Conservation (phyloP, 2,888 invertebrate genomes). For the Leptinotarsa peninsularis region DNA sequence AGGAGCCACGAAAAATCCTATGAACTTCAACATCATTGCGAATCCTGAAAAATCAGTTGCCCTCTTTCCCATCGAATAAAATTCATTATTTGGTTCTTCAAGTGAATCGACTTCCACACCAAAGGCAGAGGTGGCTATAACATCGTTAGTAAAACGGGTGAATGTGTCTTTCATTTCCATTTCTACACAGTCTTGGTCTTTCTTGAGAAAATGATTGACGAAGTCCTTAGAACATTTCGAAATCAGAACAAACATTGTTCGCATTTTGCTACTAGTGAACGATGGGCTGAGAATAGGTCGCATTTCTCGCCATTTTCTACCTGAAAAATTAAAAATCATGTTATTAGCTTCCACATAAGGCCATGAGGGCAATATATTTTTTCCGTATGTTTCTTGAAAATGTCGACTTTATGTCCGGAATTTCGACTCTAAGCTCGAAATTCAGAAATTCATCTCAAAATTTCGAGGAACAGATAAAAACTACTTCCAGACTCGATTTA, state of each 20-base stretch:
- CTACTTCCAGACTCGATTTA: too few relatives aligned
- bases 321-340: slow-evolving; percentile 22
- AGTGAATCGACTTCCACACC: slow-evolving; percentile 67
- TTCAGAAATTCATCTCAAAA: too few relatives aligned
- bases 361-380: too few relatives aligned
- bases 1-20: too few relatives aligned
- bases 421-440: too few relatives aligned
- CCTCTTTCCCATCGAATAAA: slow-evolving; percentile 69
- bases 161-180: slow-evolving; percentile 67
- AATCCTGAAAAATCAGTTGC: slow-evolving; percentile 62
- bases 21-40: too few relatives aligned
- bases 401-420: too few relatives aligned
- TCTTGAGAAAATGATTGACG: slow-evolving; percentile 49
- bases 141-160: slow-evolving; percentile 68
- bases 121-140: slow-evolving; percentile 66
- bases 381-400: too few relatives aligned
- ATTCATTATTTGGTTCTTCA: slow-evolving; percentile 68
- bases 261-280: slow-evolving; percentile 63
- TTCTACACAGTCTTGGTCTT: slow-evolving; percentile 54
- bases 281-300: slow-evolving; percentile 59
- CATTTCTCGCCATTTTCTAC: slow-evolving; percentile 58
- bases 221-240: slow-evolving; percentile 46
- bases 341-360: too few relatives aligned
- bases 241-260: slow-evolving; percentile 57
- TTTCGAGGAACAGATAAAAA: too few relatives aligned